Evolutionary conservation across 2,888 invertebrate species (phyloP).

Genomic region (Drosophila crucigera): DNA sequence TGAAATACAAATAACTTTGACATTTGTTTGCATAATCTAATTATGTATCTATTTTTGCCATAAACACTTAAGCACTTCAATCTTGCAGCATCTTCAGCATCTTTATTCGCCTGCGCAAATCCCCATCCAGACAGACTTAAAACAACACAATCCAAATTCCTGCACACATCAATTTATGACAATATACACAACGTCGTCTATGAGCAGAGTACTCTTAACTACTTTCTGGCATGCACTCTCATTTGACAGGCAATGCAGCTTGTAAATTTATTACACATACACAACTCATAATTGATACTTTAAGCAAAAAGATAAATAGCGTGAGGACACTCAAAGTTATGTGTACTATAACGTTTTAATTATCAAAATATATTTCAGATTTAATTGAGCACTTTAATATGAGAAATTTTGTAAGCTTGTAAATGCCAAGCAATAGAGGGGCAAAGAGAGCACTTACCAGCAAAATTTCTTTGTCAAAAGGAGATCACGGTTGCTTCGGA

Average conservation of each 20-base stretch:
- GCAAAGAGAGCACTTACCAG: background rate
- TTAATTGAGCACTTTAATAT: background rate
- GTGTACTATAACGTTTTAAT: slow-evolving; percentile 8
- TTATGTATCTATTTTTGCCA: slow-evolving; percentile 64
- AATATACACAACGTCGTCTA: background rate
- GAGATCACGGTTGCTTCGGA: background rate
- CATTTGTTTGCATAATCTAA: slow-evolving; percentile 74
- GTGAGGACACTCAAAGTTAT: slow-evolving; percentile 6
- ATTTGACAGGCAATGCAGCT: background rate
- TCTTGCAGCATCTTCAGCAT: slow-evolving; percentile 13
- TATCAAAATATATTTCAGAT: slow-evolving; percentile 9
- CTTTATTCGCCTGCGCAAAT: slow-evolving; percentile 24
- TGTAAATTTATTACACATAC: slow-evolving; percentile 31
- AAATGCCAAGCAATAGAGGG: background rate
- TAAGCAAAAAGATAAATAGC: background rate
- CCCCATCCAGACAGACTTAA: slow-evolving; percentile 18
- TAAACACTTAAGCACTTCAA: slow-evolving; percentile 47
- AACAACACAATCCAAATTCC: slow-evolving; percentile 19
- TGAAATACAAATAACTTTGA: slow-evolving; percentile 79
- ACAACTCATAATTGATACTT: slow-evolving; percentile 36
- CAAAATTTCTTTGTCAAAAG: background rate
- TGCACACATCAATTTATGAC: slow-evolving; percentile 4
- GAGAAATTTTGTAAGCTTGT: background rate
- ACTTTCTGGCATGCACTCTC: background rate
- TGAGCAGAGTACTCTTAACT: background rate